A percentile compares a stretch with the other conserved stretches of the same genome.
Conservation (phyloP, 2,113 vertebrate genomes). For the Geococcyx californianus region DNA sequence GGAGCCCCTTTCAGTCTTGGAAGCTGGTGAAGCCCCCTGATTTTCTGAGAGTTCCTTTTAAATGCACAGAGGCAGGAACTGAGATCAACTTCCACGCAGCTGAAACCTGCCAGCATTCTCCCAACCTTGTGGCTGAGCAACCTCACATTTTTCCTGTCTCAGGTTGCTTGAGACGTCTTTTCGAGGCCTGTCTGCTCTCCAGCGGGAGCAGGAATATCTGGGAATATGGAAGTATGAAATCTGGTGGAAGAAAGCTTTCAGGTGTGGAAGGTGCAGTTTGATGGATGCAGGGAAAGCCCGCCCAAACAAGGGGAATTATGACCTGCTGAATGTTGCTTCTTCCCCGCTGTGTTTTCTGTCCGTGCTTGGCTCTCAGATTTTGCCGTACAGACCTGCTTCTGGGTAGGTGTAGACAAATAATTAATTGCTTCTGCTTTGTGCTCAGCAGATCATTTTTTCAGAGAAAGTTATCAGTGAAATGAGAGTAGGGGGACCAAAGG, state of each 20-base stretch:
- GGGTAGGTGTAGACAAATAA: background rate
- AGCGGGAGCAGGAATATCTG: background rate
- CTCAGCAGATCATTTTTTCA: background rate
- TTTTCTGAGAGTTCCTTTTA: background rate
- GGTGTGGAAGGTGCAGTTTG: constrained; percentile 10
- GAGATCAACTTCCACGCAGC: background rate
- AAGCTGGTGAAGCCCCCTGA: background rate
- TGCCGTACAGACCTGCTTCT: background rate
- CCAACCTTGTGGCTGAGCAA: background rate
- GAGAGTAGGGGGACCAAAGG: background rate
- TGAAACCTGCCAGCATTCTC: background rate
- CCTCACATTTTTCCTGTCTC: background rate
- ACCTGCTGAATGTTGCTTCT: constrained; percentile 15
- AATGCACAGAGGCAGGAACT: background rate
- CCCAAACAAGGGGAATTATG: background rate
- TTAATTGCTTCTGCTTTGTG: constrained; percentile 4
- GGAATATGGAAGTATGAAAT: background rate
- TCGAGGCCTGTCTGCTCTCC: background rate
- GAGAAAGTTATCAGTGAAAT: constrained; percentile 3
- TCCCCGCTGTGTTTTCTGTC: background rate
- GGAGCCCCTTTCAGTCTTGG: background rate
- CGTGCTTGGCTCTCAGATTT: background rate
- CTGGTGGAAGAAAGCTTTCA: background rate
- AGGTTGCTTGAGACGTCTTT: background rate
- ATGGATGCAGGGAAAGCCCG: background rate